A percentile compares a stretch with the other conserved stretches of the same genome.
Evolutionary conservation across 2,113 vertebrate genomes (phyloP).

Genomic region (Silurus glanis): DNA sequence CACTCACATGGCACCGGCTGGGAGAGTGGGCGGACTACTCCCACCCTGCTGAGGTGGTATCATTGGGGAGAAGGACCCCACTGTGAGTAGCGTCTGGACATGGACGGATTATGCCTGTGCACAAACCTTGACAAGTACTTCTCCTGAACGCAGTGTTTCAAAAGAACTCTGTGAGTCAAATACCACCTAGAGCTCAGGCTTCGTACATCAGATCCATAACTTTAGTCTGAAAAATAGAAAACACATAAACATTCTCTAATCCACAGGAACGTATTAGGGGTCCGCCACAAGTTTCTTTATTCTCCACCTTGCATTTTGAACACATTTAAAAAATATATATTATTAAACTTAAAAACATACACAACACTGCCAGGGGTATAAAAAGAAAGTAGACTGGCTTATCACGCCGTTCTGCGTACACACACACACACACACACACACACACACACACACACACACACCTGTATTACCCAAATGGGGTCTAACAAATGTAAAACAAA

Average conservation of each 20-base stretch:
- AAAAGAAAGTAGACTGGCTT: no score
- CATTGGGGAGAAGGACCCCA: conserved; percentile 40
- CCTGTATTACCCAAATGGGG: no score
- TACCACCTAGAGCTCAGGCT: conserved; percentile 17
- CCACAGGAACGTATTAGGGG: no score
- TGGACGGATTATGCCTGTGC: conserved; percentile 43
- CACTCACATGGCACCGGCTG: conserved; percentile 23
- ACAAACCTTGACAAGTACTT: conserved; percentile 2
- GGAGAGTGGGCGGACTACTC: conserved; percentile 38
- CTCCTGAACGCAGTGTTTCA: neutral
- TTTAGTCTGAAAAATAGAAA: neutral
- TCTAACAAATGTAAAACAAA: no score
- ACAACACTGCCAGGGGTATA: no score
- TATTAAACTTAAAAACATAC: no score
- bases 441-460: no score
- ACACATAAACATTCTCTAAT: neutral
- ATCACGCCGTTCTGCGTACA: no score
- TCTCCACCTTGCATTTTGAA: no score
- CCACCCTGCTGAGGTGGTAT: conserved; percentile 38
- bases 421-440: no score
- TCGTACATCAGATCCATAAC: neutral
- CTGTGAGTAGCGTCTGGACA: conserved; percentile 45
- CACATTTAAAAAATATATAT: no score
- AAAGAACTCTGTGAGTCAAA: conserved; percentile 7
- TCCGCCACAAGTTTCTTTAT: no score